A percentile compares a stretch with the other conserved stretches of the same genome.
phyloP scores from a whole-genome alignment of 2,888 invertebrate genomes.

The Machimus rusticus region DNA sequence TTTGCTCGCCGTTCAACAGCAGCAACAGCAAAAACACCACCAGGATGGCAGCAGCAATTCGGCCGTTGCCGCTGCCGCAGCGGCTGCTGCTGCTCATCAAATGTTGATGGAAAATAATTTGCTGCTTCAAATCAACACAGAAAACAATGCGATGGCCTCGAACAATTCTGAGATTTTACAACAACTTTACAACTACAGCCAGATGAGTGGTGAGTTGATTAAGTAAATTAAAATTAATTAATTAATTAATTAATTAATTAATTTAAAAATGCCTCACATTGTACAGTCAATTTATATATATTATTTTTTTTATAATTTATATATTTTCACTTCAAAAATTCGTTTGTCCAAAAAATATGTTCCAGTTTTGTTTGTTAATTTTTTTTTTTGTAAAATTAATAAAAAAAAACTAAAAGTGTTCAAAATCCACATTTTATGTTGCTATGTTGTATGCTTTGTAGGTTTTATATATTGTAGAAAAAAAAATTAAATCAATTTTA shows the following conservation, averaged over 20 bases:
- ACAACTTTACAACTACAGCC: conserved; percentile 59
- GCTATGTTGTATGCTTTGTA: not conserved
- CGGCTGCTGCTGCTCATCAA: conserved; percentile 43
- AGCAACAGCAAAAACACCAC: conserved; percentile 36
- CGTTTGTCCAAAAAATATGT: not conserved
- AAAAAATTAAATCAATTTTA: not conserved
- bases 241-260: not conserved
- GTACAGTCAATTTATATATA: not conserved
- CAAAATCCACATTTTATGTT: not conserved
- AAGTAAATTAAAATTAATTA: conserved; percentile 7
- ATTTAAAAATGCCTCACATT: not conserved
- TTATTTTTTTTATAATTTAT: not conserved
- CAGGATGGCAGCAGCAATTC: conserved; percentile 13
- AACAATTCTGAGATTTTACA: conserved; percentile 55
- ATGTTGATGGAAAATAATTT: conserved; percentile 52
- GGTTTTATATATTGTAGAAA: not conserved
- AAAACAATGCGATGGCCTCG: conserved; percentile 30
- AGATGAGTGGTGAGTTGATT: conserved; percentile 60
- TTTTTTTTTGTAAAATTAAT: not conserved
- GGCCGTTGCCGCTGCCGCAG: conserved; percentile 10
- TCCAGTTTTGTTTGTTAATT: not conserved
- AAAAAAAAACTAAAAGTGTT: not conserved
- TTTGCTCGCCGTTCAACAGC: conserved; percentile 49
- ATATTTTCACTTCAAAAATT: not conserved
- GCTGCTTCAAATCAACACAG: conserved; percentile 52